Conservation (phyloP, 2,888 invertebrate species). For the Cosmia pyralina region DNA sequence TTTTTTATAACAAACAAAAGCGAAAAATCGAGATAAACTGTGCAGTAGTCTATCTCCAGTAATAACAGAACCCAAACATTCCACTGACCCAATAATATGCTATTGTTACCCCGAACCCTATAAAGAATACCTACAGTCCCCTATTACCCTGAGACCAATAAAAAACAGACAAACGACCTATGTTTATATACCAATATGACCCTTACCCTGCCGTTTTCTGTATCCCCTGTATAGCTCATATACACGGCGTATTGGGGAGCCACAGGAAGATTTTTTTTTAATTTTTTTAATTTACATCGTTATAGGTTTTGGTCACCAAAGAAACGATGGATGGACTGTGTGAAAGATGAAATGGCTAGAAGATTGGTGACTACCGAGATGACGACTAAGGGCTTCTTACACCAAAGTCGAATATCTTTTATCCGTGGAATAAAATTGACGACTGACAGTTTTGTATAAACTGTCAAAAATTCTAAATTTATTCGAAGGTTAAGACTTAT, state of each 20-base stretch:
- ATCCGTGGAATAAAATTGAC: no score
- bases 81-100: conserved; percentile 12
- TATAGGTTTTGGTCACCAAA: neutral
- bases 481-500: no score
- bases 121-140: conserved; percentile 19
- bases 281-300: neutral
- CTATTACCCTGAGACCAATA: conserved; percentile 16
- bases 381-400: no score
- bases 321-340: neutral
- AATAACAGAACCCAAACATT: conserved; percentile 2
- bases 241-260: no score
- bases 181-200: conserved; percentile 26
- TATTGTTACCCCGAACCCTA: conserved; percentile 30
- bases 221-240: neutral
- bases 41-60: neutral
- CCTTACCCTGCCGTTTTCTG: conserved; percentile 12
- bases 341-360: neutral
- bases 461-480: no score
- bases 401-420: no score
- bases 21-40: neutral
- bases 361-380: neutral
- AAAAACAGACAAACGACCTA: conserved; percentile 31
- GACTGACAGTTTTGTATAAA: no score
- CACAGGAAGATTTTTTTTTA: no score
- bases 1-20: no score